Percentiles rank a stretch among this genome's conserved stretches.
Evolutionary conservation across 2,113 vertebrate species (phyloP).

Genomic region (Pangasianodon gigas): DNA sequence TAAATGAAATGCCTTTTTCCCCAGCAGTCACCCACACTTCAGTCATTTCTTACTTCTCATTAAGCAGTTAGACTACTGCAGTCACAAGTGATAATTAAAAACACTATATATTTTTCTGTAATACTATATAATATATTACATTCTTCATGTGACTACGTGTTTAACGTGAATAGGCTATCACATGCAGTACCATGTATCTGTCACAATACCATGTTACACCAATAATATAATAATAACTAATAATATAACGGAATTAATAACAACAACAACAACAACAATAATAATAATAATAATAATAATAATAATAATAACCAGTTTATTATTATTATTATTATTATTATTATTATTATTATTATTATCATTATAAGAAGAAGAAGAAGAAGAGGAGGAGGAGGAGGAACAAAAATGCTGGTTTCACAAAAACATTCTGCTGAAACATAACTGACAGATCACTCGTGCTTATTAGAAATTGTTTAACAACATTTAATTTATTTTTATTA

Average conservation of each 20-base stretch:
- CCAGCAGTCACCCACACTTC: constrained; percentile 2
- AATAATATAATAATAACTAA: background rate
- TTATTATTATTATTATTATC: constrained; percentile 14
- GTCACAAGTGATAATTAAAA: background rate
- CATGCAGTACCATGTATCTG: background rate
- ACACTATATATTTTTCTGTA: background rate
- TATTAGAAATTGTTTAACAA: constrained; percentile 8
- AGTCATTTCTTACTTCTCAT: constrained; percentile 15
- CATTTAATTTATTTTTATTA: constrained; percentile 14
- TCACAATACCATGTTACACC: background rate
- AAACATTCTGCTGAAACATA: constrained; percentile 3
- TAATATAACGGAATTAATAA: background rate
- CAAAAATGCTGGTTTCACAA: constrained; percentile 21
- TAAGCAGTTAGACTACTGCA: background rate
- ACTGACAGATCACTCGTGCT: background rate
- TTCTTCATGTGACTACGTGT: background rate
- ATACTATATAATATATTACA: background rate
- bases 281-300: background rate
- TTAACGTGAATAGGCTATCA: background rate
- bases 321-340: background rate
- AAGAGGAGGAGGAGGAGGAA: background rate
- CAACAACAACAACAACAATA: background rate
- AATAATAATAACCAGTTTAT: background rate
- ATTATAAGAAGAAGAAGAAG: constrained; percentile 12
- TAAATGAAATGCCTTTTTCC: constrained; percentile 27